Conservation (phyloP, 2,888 invertebrate genomes). For the Zele albiditarsus region DNA sequence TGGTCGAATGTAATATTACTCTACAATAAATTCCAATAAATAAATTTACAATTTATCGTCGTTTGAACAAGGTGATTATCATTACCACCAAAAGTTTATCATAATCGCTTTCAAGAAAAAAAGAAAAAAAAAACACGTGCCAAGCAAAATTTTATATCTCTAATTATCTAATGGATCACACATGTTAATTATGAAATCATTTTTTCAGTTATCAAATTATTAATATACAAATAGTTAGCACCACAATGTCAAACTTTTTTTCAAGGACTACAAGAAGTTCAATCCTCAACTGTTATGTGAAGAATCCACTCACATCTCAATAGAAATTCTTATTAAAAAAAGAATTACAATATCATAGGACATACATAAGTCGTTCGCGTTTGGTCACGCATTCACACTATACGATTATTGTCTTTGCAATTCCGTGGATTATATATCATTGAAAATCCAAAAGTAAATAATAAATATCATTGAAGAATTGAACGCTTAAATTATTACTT, state of each 20-base stretch:
- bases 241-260: constrained; percentile 57
- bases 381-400: constrained; percentile 32
- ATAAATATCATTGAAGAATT: constrained; percentile 16
- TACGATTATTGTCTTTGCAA: constrained; percentile 36
- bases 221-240: constrained; percentile 58
- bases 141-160: constrained; percentile 67
- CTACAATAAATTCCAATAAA: constrained; percentile 68
- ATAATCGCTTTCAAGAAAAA: background rate
- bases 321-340: background rate
- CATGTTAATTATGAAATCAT: constrained; percentile 61
- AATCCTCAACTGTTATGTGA: background rate
- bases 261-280: constrained; percentile 44
- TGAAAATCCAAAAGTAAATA: constrained; percentile 37
- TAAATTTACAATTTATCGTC: constrained; percentile 32
- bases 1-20: constrained; percentile 67
- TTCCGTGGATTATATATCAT: constrained; percentile 14
- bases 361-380: background rate
- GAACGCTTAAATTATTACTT: background rate
- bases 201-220: constrained; percentile 52
- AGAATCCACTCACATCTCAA: background rate
- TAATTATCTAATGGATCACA: constrained; percentile 60
- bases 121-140: constrained; percentile 60
- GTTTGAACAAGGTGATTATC: background rate
- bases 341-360: background rate
- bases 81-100: constrained; percentile 2